A percentile compares a stretch with the other conserved stretches of the same genome.
Evolutionary conservation across 2,797 vertebrate species (phyloP).

Genomic region (Cossypha caffra): DNA sequence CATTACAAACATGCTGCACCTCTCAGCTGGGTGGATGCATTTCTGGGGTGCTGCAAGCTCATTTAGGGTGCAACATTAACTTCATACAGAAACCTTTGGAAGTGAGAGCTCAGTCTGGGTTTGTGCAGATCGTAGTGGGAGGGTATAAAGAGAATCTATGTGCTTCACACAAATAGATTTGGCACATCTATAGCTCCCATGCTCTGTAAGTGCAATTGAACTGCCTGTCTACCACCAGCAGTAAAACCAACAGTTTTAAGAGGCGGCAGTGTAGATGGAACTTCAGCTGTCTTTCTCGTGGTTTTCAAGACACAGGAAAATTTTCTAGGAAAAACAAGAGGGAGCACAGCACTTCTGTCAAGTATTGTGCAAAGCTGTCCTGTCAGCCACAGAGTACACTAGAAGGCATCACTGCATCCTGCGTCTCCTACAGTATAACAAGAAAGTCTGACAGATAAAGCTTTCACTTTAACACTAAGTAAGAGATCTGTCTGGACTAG

Average conservation of each 20-base stretch:
- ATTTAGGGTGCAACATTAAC: background rate
- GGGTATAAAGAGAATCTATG: background rate
- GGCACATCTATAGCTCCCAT: background rate
- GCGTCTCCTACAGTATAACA: background rate
- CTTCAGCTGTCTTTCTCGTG: background rate
- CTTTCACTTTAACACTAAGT: background rate
- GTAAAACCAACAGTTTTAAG: background rate
- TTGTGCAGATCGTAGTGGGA: background rate
- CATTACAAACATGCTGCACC: background rate
- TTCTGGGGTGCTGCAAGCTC: background rate
- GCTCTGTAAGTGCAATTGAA: background rate
- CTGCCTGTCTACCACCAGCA: background rate
- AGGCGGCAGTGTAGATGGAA: rapidly evolving
- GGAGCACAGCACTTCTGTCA: background rate
- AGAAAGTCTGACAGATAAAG: background rate
- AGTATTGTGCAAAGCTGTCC: rapidly evolving
- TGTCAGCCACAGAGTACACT: background rate
- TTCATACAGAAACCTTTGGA: background rate
- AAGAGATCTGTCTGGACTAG: background rate
- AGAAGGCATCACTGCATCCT: background rate
- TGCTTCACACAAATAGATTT: background rate
- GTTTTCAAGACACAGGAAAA: background rate
- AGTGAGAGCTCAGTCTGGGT: background rate
- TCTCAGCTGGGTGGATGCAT: background rate
- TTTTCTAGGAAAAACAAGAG: background rate